These are phyloP conservation scores for Phalacrocorax aristotelis DNA, from an alignment of 2,113 vertebrate genomes.

Conservation along the genomic window DNA sequence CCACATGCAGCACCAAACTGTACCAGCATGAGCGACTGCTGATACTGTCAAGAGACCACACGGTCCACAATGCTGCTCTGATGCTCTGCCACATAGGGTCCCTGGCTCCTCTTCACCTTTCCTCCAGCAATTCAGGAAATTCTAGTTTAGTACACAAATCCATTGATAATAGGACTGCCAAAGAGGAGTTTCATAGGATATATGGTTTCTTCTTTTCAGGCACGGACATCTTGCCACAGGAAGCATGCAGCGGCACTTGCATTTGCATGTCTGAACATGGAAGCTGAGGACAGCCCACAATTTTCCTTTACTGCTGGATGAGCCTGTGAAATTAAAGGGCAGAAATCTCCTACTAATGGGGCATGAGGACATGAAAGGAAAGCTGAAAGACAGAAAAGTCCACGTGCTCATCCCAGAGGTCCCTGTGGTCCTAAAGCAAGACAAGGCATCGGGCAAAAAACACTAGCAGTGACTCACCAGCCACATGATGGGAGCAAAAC, in stretches of 20 bases:
- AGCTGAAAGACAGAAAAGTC: not conserved
- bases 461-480: not conserved
- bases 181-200: not conserved
- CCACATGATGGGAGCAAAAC: not conserved
- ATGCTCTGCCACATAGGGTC: not conserved
- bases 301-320: not conserved
- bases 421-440: not conserved
- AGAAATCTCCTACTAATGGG: not conserved
- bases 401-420: not conserved
- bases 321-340: not conserved
- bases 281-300: not conserved
- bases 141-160: not conserved
- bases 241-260: not conserved
- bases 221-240: not conserved
- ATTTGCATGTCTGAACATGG: fast-evolving
- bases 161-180: not conserved
- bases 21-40: not conserved
- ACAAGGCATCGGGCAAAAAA: not conserved
- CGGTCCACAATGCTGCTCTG: not conserved
- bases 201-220: not conserved
- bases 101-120: not conserved
- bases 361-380: not conserved
- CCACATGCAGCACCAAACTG: too few species aligned
- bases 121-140: not conserved
- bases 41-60: not conserved